Percentiles rank a stretch among this genome's conserved stretches.
These are phyloP conservation scores for Aphaenogaster floridana DNA, from an alignment of 1,140 invertebrate genomes.

Conservation along the genomic window DNA sequence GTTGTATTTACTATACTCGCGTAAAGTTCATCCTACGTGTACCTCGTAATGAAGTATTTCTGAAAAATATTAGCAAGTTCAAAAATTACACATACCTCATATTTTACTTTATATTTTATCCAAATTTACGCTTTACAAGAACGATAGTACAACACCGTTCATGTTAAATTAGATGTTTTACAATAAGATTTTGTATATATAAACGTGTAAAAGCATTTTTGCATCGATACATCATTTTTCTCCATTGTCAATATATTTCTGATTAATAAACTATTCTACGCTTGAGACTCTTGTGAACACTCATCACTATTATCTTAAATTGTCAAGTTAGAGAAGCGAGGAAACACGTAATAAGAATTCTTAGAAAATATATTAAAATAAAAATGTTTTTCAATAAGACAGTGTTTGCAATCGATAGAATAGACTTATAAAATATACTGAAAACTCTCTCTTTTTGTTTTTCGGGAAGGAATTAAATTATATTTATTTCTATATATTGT, in stretches of 20 bases:
- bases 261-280: background rate
- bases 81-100: background rate
- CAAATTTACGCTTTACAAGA: background rate
- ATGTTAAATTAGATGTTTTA: background rate
- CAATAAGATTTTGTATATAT: background rate
- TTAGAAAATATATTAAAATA: too few relatives aligned
- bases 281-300: too few relatives aligned
- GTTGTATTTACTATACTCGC: conserved; percentile 15
- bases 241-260: background rate
- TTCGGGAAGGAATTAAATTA: too few relatives aligned
- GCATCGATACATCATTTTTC: background rate
- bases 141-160: background rate
- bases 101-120: background rate
- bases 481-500: too few relatives aligned
- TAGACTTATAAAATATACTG: too few relatives aligned
- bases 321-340: too few relatives aligned
- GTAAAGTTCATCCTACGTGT: background rate
- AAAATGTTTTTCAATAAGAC: too few relatives aligned
- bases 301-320: too few relatives aligned
- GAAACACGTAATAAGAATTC: too few relatives aligned
- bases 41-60: background rate
- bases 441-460: too few relatives aligned
- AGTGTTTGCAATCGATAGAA: too few relatives aligned
- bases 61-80: background rate
- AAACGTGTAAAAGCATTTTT: background rate